Percentiles rank a stretch among this genome's conserved stretches.
phyloP scores from a whole-genome alignment of 2,888 invertebrate genomes.

The Trichogramma evanescens region DNA sequence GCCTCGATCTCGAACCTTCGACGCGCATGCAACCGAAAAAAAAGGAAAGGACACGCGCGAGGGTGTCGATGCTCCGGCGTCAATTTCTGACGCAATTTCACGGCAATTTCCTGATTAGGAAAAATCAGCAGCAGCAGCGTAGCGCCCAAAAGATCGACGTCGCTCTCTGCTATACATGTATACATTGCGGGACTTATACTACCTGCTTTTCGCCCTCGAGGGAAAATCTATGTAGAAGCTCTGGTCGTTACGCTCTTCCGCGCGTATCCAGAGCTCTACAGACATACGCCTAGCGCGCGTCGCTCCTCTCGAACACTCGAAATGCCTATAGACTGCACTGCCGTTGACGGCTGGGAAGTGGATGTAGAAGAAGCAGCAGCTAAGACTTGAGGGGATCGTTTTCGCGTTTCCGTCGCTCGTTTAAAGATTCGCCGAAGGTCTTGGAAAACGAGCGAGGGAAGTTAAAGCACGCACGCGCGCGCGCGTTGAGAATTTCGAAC shows the following conservation, averaged over 20 bases:
- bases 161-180: not conserved
- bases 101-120: slow-evolving; percentile 40
- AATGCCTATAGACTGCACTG: too few relatives aligned
- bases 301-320: too few relatives aligned
- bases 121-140: slow-evolving; percentile 6
- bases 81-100: slow-evolving; percentile 42
- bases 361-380: too few relatives aligned
- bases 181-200: not conserved
- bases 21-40: too few relatives aligned
- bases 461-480: not conserved
- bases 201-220: too few relatives aligned
- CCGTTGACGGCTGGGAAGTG: too few relatives aligned
- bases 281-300: too few relatives aligned
- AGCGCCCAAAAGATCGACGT: slow-evolving; percentile 6
- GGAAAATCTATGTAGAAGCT: too few relatives aligned
- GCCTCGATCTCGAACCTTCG: too few relatives aligned
- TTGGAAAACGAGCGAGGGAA: not conserved
- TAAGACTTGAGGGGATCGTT: not conserved
- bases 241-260: too few relatives aligned
- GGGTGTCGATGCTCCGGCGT: slow-evolving; percentile 22
- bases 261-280: too few relatives aligned
- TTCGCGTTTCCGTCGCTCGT: slow-evolving; percentile 3
- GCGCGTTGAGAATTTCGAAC: not conserved
- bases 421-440: not conserved
- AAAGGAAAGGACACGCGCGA: not conserved